These are phyloP conservation scores for Halictus rubicundus DNA, from an alignment of 1,140 invertebrate species.

Conservation along the genomic window DNA sequence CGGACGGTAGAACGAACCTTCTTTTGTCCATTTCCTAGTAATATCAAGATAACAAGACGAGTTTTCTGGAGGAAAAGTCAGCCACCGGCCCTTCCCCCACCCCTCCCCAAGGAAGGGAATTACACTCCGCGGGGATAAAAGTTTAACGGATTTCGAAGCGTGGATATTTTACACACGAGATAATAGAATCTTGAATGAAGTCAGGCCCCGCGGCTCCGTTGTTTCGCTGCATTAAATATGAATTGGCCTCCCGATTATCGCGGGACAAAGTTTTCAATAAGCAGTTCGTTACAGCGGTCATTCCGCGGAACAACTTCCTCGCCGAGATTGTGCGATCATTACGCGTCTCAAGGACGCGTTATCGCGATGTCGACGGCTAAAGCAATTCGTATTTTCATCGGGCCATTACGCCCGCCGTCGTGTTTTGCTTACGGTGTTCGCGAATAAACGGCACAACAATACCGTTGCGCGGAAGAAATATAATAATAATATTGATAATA, in stretches of 20 bases:
- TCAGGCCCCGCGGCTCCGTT: background rate
- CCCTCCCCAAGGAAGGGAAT: conserved; percentile 26
- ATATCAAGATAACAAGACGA: conserved; percentile 45
- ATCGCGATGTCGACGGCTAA: background rate
- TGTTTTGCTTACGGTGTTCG: no score
- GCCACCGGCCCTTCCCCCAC: background rate
- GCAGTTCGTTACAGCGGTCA: background rate
- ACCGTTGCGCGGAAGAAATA: no score
- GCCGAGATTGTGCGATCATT: background rate
- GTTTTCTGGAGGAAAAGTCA: conserved; percentile 31
- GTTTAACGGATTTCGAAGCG: conserved; percentile 37
- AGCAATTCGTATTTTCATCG: no score
- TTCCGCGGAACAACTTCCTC: no score
- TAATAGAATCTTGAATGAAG: conserved; percentile 46
- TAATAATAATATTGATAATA: no score
- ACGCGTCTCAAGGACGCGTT: background rate
- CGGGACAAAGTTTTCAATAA: background rate
- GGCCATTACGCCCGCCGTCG: no score
- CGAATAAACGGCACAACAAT: no score
- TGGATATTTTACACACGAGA: conserved; percentile 47
- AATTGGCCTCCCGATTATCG: conserved; percentile 23
- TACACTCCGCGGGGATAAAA: conserved; percentile 39
- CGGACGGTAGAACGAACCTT: background rate
- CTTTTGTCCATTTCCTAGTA: conserved; percentile 43
- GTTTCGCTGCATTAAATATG: conserved; percentile 25